Base-by-base conservation (phyloP, 2,797 vertebrate species). In the Ceyx erithaca region DNA sequence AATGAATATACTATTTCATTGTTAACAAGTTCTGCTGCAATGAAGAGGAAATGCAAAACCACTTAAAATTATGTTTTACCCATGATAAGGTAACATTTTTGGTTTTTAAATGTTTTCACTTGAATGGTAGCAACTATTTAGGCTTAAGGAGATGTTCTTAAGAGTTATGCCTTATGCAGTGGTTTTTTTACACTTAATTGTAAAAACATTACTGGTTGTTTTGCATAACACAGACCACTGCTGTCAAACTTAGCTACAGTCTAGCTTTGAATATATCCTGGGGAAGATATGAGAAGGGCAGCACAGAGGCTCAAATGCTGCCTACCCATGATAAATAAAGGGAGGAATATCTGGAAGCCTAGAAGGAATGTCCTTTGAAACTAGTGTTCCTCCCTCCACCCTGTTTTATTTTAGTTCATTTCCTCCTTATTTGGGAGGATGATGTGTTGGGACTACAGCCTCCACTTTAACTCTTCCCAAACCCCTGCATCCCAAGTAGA, bases 1-100 rank as follows among this genome's bases (percentile, higher is more conserved):
- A 97, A 95, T 23, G 35, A 95, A 84, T 23, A 72, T 45, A 70
- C 72, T 92, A 86, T 81, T 95, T 93, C 72, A 71, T 43, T 48
- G 62, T 88, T 95, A 96, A 59, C 55, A 93, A 80, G 35, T 31
- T 80, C 14, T 37, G 35, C 48, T 87, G 75, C 94, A 80, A 85
- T 64, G 76, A 89, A 67, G 46, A 91, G 66, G 59, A 86, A 73
- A 73, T 52, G 31, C 51, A 85, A 85, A 80, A 62, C 3, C 69
- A 79, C 33, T 77, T 79, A 76, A 55, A 89, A 83, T 33, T 80
- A 79, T 69, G 64, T 68, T 92, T 93, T 67, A 61, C 28, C 37
- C 59, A 51, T 31, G 26, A 48, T 51, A 85, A 62, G 12, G 55
- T 72, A 83, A 58, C 6, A 66, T 46, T 52, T 64, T 55, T 30